A percentile compares a stretch with the other conserved stretches of the same genome.
Conservation (phyloP, 1,140 invertebrate species). For the Atopsyche davidsoni region DNA sequence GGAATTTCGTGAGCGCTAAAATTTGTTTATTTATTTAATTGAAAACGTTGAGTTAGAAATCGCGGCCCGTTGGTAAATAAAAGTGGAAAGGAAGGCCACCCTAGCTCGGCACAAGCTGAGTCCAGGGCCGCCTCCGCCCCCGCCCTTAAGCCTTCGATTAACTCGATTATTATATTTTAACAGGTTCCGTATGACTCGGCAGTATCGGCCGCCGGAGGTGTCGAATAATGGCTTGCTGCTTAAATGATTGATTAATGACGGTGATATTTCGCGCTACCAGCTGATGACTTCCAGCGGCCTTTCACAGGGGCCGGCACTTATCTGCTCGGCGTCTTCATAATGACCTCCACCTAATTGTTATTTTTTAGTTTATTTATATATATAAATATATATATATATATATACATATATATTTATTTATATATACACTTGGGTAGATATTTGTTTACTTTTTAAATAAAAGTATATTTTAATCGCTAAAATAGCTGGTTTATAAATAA, state of each 20-base stretch:
- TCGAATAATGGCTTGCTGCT: conserved; percentile 43
- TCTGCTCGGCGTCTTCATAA: too few species aligned
- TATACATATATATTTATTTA: not conserved
- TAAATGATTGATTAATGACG: conserved; percentile 48
- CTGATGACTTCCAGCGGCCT: conserved; percentile 1
- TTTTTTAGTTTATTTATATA: not conserved
- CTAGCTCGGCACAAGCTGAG: too few species aligned
- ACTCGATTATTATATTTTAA: conserved; percentile 53
- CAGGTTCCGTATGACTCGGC: conserved; percentile 48
- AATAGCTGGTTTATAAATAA: too few species aligned
- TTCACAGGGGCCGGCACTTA: too few species aligned
- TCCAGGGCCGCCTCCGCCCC: conserved; percentile 28
- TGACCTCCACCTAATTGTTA: too few species aligned
- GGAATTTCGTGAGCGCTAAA: too few species aligned
- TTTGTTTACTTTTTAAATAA: conserved; percentile 1
- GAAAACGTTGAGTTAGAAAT: too few species aligned
- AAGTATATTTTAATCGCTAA: too few species aligned
- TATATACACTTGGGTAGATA: conserved; percentile 1
- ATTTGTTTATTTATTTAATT: too few species aligned
- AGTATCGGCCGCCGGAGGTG: conserved; percentile 39
- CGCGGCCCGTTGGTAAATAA: too few species aligned
- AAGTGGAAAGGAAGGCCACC: too few species aligned
- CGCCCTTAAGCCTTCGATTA: conserved; percentile 50
- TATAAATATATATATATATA: not conserved
- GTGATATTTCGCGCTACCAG: conserved; percentile 8